Evolutionary conservation across 1,140 invertebrate species (phyloP), one percentile per base, ranked within the genome.

Genomic region (Planococcus citri): DNA sequence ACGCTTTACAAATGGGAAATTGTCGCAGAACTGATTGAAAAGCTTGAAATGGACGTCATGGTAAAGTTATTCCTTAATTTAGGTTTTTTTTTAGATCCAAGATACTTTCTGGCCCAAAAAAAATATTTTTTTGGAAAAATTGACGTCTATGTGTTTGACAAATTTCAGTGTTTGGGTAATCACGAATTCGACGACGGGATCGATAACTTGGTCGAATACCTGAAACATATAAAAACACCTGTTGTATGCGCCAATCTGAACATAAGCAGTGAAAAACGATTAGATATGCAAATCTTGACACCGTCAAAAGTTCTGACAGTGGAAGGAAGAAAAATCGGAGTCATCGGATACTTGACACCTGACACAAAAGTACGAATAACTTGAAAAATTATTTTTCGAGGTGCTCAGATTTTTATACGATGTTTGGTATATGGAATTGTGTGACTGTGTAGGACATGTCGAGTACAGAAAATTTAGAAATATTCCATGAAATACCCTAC

Each of bases 181-280:
- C 94, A 97, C 75, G 94, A 97, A 78, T 95, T 97, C 75, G 94
- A 96, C 76, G 84, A 90, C 70, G 89, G 89, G 0, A 79, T 91
- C 0, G 76, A 78, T 0, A 90, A 88, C 10, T 76, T 96, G 1
- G 81, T 86, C n/a, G 87, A 89, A 1, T 95, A 92, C 76, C 78
- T 95, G 9, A 78, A 87, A 25, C 83, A 84, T 38, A 78, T 87
- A 1, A 75, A 74, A 0, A 81, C 81, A 0, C 91, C 91, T 0
- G 82, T 94, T 0, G 75, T 96, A 0, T 83, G 86, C 1, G 81
- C 87, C 58, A 97, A 96, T 77, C 80, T 96, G 14, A 83, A 92
- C 73, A 79, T 88, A 0, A 79, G 79, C 0, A 76, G 82, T 0
- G 88, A 89, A 72, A 87, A 89, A 0, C 73, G 77, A 17, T 74